Percentiles rank a stretch among this genome's conserved stretches.
Evolutionary conservation across 2,888 invertebrate species (phyloP).

Genomic region (Luperina testacea): DNA sequence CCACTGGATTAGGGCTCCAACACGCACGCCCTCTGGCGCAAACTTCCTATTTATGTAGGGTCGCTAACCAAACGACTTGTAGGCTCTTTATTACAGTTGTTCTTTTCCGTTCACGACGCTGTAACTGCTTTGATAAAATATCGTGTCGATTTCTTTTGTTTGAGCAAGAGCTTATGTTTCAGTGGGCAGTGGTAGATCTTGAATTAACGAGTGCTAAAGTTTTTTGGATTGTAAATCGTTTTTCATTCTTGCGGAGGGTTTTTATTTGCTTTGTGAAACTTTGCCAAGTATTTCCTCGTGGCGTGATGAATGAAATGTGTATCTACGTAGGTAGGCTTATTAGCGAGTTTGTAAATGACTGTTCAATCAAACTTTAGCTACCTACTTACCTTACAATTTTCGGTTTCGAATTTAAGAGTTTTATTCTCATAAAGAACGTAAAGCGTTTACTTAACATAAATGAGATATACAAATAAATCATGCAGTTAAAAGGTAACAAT

Average conservation of each 20-base stretch:
- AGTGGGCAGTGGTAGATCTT: slow-evolving; percentile 51
- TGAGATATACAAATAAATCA: not conserved
- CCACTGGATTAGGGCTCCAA: slow-evolving; percentile 86
- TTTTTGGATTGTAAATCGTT: slow-evolving; percentile 50
- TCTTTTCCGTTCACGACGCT: slow-evolving; percentile 86
- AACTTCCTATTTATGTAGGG: slow-evolving; percentile 86
- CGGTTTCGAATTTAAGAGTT: not conserved
- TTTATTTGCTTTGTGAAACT: slow-evolving; percentile 26
- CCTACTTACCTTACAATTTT: not conserved
- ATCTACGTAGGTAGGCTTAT: not conserved
- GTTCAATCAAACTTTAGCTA: not conserved
- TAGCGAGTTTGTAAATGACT: slow-evolving; percentile 2
- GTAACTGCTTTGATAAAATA: slow-evolving; percentile 86
- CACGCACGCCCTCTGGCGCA: slow-evolving; percentile 81
- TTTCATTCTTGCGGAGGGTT: slow-evolving; percentile 34
- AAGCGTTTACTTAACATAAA: not conserved
- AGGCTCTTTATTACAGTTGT: slow-evolving; percentile 90
- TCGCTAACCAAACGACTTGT: slow-evolving; percentile 88
- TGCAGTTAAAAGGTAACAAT: not conserved
- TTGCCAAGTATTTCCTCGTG: slow-evolving; percentile 10
- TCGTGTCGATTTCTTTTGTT: slow-evolving; percentile 80
- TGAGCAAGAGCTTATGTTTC: slow-evolving; percentile 72
- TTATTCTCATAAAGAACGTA: not conserved
- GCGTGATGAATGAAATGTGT: slow-evolving; percentile 5
- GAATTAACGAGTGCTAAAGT: slow-evolving; percentile 56